Percentiles rank a stretch among this genome's conserved stretches.
Evolutionary conservation across 2,113 vertebrate species (phyloP).

Genomic region (Holacanthus passer): DNA sequence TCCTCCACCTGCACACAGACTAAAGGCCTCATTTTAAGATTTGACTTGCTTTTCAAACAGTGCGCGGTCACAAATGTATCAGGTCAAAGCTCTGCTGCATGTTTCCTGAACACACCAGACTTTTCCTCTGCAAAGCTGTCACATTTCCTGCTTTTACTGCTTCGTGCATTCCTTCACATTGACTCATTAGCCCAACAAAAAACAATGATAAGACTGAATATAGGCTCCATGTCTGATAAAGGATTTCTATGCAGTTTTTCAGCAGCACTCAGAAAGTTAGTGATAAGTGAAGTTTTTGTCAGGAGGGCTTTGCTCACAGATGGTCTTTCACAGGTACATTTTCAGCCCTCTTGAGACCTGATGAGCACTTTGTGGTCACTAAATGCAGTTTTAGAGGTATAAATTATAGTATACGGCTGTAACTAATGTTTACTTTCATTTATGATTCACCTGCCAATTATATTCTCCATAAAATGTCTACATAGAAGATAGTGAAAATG

Average conservation of each 20-base stretch:
- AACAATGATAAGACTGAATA: constrained; percentile 49
- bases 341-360: neutral
- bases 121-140: constrained; percentile 71
- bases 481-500: neutral
- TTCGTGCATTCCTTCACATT: constrained; percentile 70
- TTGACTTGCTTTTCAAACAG: neutral
- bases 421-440: neutral
- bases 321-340: neutral
- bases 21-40: constrained; percentile 25
- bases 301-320: neutral
- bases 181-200: constrained; percentile 58
- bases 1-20: constrained; percentile 16
- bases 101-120: constrained; percentile 74
- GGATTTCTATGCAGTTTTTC: constrained; percentile 5
- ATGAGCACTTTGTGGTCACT: neutral
- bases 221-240: constrained; percentile 13
- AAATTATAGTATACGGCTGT: neutral
- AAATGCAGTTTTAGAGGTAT: neutral
- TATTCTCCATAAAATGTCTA: neutral
- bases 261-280: constrained; percentile 1
- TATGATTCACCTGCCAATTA: neutral
- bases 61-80: constrained; percentile 1
- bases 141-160: constrained; percentile 74
- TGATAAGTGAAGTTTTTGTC: neutral
- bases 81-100: constrained; percentile 50